A percentile compares a stretch with the other conserved stretches of the same genome.
Evolutionary conservation across 2,113 vertebrate genomes (phyloP).

Genomic region (Alligator sinensis): DNA sequence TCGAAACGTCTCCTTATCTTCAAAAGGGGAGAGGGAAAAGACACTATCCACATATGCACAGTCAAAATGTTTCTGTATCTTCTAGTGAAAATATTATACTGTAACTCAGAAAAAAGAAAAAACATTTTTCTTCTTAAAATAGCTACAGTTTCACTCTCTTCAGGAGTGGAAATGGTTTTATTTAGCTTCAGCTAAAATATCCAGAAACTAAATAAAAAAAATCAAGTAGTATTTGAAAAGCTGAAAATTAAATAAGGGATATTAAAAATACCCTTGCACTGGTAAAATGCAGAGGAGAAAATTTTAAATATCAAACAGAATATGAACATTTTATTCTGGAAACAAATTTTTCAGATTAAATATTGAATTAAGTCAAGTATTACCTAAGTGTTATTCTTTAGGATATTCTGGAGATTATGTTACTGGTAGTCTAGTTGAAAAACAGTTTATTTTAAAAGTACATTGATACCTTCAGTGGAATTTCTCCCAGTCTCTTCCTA

Average conservation of each 20-base stretch:
- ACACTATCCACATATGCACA: not conserved
- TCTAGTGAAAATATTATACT: not conserved
- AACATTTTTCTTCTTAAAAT: not conserved
- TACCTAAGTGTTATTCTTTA: not conserved
- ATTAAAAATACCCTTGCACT: not conserved
- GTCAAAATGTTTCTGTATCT: not conserved
- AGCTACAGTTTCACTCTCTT: not conserved
- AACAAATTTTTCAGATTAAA: not conserved
- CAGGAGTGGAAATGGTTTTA: not conserved
- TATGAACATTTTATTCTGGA: not conserved
- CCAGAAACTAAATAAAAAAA: accelerated
- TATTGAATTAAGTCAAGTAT: not conserved
- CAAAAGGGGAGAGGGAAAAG: not conserved
- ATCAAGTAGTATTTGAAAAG: not conserved
- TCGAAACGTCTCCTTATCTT: too few species aligned
- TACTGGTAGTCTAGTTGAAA: not conserved
- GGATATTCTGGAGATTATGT: not conserved
- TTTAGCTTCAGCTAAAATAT: not conserved
- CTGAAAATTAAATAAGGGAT: not conserved
- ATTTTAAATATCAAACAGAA: not conserved
- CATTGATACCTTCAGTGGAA: not conserved
- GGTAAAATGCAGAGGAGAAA: not conserved
- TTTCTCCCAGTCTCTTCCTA: not conserved
- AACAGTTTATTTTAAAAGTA: not conserved
- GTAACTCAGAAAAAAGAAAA: not conserved